These are phyloP conservation scores for Cosmopolites sordidus DNA, from an alignment of 2,888 invertebrate genomes.

Conservation along the genomic window DNA sequence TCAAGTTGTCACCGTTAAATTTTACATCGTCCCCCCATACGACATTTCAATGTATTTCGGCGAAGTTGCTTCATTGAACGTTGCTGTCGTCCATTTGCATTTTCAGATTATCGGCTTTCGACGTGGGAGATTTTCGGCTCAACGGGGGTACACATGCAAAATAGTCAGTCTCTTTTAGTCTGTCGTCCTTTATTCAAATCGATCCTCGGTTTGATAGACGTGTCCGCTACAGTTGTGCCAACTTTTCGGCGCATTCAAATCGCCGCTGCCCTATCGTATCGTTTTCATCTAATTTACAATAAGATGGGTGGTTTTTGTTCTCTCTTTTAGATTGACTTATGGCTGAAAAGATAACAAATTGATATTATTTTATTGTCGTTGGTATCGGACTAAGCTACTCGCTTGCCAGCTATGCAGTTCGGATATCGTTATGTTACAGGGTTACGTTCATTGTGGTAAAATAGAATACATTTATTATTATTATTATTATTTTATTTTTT, in stretches of 20 bases:
- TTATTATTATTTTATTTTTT: too few species aligned
- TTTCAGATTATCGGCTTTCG: slow-evolving; percentile 36
- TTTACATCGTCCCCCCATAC: slow-evolving; percentile 22
- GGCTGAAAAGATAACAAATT: slow-evolving; percentile 46
- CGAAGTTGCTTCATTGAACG: slow-evolving; percentile 31
- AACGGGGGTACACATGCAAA: slow-evolving; percentile 38
- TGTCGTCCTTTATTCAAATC: slow-evolving; percentile 46
- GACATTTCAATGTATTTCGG: slow-evolving; percentile 39
- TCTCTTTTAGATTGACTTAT: slow-evolving; percentile 45
- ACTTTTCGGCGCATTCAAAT: slow-evolving; percentile 40
- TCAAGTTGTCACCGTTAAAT: slow-evolving; percentile 40
- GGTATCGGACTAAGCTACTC: not conserved
- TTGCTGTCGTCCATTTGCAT: slow-evolving; percentile 35
- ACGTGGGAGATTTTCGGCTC: slow-evolving; percentile 44
- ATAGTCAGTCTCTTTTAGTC: slow-evolving; percentile 28
- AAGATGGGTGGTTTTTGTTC: slow-evolving; percentile 38
- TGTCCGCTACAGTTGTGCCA: slow-evolving; percentile 39
- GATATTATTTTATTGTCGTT: slow-evolving; percentile 40
- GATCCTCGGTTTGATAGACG: slow-evolving; percentile 41
- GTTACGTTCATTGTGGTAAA: not conserved
- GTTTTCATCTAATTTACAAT: slow-evolving; percentile 43
- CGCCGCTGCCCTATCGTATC: slow-evolving; percentile 39
- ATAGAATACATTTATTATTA: not conserved
- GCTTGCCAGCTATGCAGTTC: not conserved
- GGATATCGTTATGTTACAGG: not conserved